Evolutionary conservation across 2,113 vertebrate species (phyloP).

Genomic region (Macheiramphus alcinus): DNA sequence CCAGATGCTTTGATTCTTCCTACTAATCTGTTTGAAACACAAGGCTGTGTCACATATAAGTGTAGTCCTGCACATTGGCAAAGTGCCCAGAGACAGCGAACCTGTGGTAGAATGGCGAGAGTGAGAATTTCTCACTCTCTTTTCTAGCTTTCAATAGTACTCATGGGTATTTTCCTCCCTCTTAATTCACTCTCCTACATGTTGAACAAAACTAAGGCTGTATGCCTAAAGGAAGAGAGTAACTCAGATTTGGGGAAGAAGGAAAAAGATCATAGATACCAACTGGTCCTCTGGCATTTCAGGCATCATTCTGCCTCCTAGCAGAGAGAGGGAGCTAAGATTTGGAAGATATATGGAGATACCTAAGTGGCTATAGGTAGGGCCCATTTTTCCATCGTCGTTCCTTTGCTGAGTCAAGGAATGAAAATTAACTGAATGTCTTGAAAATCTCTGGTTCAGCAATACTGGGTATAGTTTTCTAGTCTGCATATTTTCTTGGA

Average conservation of each 20-base stretch:
- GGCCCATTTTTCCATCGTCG: neutral
- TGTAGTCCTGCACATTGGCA: neutral
- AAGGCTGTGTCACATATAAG: neutral
- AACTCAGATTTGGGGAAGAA: neutral
- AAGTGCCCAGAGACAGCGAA: neutral
- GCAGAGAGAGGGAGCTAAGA: neutral
- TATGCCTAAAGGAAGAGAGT: neutral
- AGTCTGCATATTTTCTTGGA: neutral
- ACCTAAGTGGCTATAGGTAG: neutral
- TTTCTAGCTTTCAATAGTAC: neutral
- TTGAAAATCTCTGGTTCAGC: neutral
- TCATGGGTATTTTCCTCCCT: neutral
- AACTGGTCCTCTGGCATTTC: neutral
- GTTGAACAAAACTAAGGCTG: neutral
- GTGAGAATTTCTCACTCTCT: neutral
- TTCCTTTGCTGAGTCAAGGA: neutral
- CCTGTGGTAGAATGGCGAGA: neutral
- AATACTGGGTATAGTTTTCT: neutral
- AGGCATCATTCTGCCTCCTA: neutral
- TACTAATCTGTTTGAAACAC: constrained; percentile 29
- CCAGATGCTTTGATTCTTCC: constrained; percentile 53
- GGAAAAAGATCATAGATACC: neutral
- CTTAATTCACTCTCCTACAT: neutral
- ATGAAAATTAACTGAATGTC: neutral
- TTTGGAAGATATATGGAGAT: neutral